phyloP scores from a whole-genome alignment of 2,797 vertebrate genomes.

The Sebastes steindachneri region DNA sequence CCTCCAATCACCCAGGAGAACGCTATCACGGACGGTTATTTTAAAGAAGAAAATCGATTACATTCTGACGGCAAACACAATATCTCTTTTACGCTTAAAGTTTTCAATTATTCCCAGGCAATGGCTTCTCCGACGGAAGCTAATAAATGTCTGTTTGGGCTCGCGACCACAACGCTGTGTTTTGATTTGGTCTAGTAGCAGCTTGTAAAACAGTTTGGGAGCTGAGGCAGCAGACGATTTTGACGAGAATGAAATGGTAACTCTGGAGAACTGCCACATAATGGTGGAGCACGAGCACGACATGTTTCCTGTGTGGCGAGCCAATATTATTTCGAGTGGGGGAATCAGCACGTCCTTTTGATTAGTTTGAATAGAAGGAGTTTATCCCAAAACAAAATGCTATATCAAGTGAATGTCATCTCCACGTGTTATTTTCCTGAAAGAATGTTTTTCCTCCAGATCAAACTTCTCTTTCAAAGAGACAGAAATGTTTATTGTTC shows the following conservation, averaged over 20 bases:
- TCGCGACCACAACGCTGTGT: conserved; percentile 2
- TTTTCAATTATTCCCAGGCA: conserved; percentile 50
- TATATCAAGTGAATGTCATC: background rate
- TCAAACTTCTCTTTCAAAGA: background rate
- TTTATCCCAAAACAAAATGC: background rate
- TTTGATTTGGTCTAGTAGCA: conserved; percentile 27
- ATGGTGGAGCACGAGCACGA: background rate
- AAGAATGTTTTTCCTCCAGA: background rate
- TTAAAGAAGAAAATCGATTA: conserved; percentile 15
- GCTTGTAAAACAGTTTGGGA: conserved; percentile 34
- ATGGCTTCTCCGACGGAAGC: conserved; percentile 31
- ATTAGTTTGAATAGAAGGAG: conserved; percentile 3
- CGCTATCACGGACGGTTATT: conserved; percentile 34
- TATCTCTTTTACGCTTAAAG: conserved; percentile 22
- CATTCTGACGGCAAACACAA: conserved; percentile 10
- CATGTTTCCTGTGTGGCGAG: background rate
- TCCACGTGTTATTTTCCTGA: background rate
- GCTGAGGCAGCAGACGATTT: conserved; percentile 20
- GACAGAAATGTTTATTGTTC: background rate
- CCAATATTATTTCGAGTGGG: conserved; percentile 12
- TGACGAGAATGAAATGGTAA: conserved; percentile 8
- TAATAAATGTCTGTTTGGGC: conserved; percentile 41
- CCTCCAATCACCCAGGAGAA: conserved; percentile 31
- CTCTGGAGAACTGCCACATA: background rate
- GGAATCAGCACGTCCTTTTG: conserved; percentile 4